These are phyloP conservation scores for Drosophila ficusphila DNA, from an alignment of 1,140 invertebrate species.

Conservation along the genomic window DNA sequence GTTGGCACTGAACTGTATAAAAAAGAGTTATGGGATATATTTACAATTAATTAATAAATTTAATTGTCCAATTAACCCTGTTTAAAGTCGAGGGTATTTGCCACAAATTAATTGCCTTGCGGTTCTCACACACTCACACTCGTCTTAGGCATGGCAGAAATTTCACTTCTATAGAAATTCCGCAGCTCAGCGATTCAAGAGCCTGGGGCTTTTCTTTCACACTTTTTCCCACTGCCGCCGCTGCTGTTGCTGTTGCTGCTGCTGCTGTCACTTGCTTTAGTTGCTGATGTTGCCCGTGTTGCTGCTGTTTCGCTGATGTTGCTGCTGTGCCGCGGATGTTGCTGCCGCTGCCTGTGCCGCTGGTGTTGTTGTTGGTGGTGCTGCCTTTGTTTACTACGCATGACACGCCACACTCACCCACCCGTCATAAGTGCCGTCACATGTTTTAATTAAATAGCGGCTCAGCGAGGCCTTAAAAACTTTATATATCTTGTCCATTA, in stretches of 20 bases:
- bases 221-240: conserved; percentile 53
- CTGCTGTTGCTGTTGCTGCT: conserved; percentile 37
- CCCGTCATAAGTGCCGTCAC: conserved; percentile 68
- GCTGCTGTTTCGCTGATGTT: conserved; percentile 1
- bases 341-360: conserved; percentile 11
- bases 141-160: conserved; percentile 56
- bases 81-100: conserved; percentile 42
- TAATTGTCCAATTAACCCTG: not conserved
- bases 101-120: conserved; percentile 78
- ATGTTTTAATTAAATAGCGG: conserved; percentile 75
- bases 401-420: conserved; percentile 50
- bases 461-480: conserved; percentile 49
- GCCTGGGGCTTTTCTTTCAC: conserved; percentile 59
- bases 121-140: conserved; percentile 70
- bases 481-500: conserved; percentile 60
- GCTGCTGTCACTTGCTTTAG: conserved; percentile 31
- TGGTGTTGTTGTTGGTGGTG: conserved; percentile 23
- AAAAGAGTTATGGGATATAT: no score
- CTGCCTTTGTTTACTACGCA: conserved; percentile 73
- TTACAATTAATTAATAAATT: not conserved
- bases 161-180: conserved; percentile 81
- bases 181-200: conserved; percentile 30
- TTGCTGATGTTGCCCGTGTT: conserved; percentile 36
- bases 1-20: no score
- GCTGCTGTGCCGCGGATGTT: conserved; percentile 19